phyloP scores from a whole-genome alignment of 2,797 vertebrate genomes.

The Xiphophorus birchmanni region DNA sequence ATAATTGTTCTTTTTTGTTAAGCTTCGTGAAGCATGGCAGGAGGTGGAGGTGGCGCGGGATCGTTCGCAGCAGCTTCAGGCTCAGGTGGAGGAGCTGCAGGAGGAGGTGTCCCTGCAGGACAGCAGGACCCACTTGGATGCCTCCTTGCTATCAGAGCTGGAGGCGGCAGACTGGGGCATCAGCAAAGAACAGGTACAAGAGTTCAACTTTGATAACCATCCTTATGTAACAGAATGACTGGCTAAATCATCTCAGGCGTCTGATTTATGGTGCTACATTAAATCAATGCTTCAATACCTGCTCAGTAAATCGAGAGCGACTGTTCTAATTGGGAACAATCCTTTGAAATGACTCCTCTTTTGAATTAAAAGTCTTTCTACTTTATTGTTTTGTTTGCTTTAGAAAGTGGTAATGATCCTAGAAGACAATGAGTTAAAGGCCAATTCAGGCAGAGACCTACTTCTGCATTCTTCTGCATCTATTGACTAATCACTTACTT shows the following conservation, averaged over 20 bases:
- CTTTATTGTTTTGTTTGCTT: neutral
- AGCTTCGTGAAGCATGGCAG: slow-evolving; percentile 71
- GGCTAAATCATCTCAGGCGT: neutral
- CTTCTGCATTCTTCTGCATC: neutral
- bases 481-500: neutral
- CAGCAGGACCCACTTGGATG: slow-evolving; percentile 55
- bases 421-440: neutral
- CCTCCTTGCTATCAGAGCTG: slow-evolving; percentile 81
- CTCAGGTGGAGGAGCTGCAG: slow-evolving; percentile 79
- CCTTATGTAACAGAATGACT: neutral
- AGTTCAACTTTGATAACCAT: neutral
- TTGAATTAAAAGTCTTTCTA: neutral
- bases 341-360: neutral
- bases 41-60: slow-evolving; percentile 69
- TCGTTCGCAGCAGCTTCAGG: slow-evolving; percentile 76
- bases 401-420: neutral
- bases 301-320: neutral
- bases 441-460: neutral
- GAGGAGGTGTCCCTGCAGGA: slow-evolving; percentile 78
- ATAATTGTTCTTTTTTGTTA: slow-evolving; percentile 46
- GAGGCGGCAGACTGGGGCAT: slow-evolving; percentile 56
- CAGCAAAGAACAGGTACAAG: slow-evolving; percentile 77
- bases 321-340: neutral
- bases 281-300: neutral
- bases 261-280: neutral